These are phyloP conservation scores for Zophobas morio DNA, from an alignment of 1,140 invertebrate species.

Conservation along the genomic window DNA sequence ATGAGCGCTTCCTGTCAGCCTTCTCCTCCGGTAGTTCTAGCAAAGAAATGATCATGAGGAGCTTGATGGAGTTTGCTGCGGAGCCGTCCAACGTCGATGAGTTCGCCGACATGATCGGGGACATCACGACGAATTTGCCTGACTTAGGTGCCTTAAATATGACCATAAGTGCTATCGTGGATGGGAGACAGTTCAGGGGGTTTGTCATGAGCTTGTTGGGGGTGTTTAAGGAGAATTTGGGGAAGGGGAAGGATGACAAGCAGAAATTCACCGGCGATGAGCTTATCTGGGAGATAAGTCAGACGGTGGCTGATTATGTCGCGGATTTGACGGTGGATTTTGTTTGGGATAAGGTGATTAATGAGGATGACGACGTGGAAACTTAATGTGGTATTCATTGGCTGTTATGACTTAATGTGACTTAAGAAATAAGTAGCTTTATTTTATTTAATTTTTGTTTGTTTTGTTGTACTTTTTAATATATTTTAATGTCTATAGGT, in stretches of 20 bases:
- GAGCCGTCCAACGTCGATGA: background rate
- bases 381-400: background rate
- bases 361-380: background rate
- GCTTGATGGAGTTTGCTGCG: constrained; percentile 1
- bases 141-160: background rate
- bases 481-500: too few species aligned
- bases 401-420: background rate
- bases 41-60: constrained; percentile 4
- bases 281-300: background rate
- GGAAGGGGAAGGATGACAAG: background rate
- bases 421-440: too few species aligned
- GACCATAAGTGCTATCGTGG: background rate
- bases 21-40: background rate
- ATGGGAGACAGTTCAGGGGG: background rate
- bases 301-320: background rate
- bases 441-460: too few species aligned
- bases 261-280: background rate
- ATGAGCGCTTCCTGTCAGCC: background rate
- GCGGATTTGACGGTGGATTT: constrained; percentile 2
- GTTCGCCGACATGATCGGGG: background rate
- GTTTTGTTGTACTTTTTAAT: too few species aligned
- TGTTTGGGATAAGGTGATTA: background rate
- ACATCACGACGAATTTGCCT: background rate
- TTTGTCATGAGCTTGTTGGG: background rate
- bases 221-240: background rate